Percentiles rank a stretch among this genome's conserved stretches.
These are phyloP conservation scores for Euplexia lucipara DNA, from an alignment of 2,888 invertebrate genomes.

Conservation along the genomic window DNA sequence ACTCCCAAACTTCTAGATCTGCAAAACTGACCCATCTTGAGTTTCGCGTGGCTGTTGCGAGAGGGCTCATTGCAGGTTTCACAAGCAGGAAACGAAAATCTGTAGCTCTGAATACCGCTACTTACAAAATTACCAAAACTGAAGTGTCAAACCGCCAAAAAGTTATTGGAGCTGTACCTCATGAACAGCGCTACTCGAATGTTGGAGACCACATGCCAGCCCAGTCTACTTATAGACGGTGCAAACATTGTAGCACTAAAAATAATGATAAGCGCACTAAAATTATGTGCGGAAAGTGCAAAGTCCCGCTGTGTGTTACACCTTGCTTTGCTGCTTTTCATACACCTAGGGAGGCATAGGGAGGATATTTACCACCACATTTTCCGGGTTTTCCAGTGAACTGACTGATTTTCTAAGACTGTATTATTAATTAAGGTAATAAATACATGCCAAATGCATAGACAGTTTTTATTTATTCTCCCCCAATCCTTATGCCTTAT, in stretches of 20 bases:
- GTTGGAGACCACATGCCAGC: slow-evolving; percentile 4
- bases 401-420: neutral
- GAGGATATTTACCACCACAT: neutral
- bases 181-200: neutral
- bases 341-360: neutral
- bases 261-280: neutral
- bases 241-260: neutral
- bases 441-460: neutral
- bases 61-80: neutral
- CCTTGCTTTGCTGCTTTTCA: neutral
- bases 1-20: neutral
- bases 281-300: neutral
- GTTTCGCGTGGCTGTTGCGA: neutral
- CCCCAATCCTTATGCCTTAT: neutral
- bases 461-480: neutral
- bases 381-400: neutral
- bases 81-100: slow-evolving; percentile 1
- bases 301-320: neutral
- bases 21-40: neutral
- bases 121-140: slow-evolving; percentile 3
- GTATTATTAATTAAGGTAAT: neutral
- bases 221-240: neutral
- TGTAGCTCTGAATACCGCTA: neutral
- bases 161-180: slow-evolving; percentile 1
- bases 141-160: neutral